Base-by-base conservation (phyloP, 1,140 invertebrate species). In the Agrilus planipennis region DNA sequence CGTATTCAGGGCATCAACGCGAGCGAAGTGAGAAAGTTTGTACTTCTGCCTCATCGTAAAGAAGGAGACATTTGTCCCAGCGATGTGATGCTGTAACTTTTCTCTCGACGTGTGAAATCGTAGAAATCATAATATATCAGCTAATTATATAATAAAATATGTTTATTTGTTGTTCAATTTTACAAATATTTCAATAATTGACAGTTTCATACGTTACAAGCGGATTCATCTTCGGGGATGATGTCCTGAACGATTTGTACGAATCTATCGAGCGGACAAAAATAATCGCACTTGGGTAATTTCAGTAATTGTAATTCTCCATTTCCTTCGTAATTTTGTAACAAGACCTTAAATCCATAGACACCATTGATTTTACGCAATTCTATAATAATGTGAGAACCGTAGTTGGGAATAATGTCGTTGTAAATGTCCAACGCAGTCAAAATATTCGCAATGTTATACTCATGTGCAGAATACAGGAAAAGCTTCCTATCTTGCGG, bases 391-490 rank as follows among this genome's bases (percentile, higher is more conserved):
- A 51, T 36, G 2, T 64, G 66, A 7, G 70, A 55, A 0, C 68
- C 65, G 45, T 71, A 73, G 17, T 60, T 59, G 0, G 72, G 71
- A 34, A 70, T 62, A 37, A 70, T 68, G 3, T 68, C 59, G 34
- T 77, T 63, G 54, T 72, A 84, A 1, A 77, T 68, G 4, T 67
- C 67, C 7, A 81, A 56, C 0, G 73, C 69, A 7, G 67, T 61
- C 44, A 85, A 63, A 6, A 84, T 46, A 11, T 71, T 71, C 1
- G 74, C 70, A 2, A 88, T 56, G 2, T 79, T 84, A 2, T 73
- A 76, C 52, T 88, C 84, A 51, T 88, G 84, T 2, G 74, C 77
- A 4, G 75, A 68, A 49, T 80, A 84, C 42, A 79, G 68, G 34
- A 67, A 75, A 42, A 84, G 69, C 55, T 80, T 81, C 5, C 28